A percentile compares a stretch with the other conserved stretches of the same genome.
These are phyloP conservation scores for Circaetus gallicus DNA, from an alignment of 2,113 vertebrate species.

Conservation along the genomic window DNA sequence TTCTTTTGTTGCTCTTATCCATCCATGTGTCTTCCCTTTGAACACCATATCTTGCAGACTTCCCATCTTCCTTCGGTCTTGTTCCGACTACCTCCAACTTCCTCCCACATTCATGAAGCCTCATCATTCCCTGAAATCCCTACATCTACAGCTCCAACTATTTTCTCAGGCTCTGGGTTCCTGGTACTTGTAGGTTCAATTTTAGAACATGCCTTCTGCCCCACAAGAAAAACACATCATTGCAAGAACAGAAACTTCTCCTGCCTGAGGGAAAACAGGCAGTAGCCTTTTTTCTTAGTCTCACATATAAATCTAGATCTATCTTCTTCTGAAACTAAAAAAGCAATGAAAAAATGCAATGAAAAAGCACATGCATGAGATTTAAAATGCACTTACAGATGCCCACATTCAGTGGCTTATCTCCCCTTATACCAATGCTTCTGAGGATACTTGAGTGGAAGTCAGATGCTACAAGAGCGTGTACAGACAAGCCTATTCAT, in stretches of 20 bases:
- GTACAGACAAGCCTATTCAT: background rate
- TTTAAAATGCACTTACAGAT: background rate
- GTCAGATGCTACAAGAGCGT: background rate
- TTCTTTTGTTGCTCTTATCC: background rate
- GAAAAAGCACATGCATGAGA: background rate
- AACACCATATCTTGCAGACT: background rate
- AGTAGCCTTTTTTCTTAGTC: background rate
- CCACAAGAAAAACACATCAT: background rate
- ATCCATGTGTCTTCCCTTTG: background rate
- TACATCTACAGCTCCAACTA: background rate
- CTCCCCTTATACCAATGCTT: background rate
- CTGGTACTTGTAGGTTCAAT: background rate
- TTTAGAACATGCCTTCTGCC: background rate
- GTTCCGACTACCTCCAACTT: background rate
- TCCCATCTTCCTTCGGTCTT: background rate
- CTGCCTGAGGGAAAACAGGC: background rate
- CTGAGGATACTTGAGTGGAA: background rate
- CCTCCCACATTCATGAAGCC: background rate
- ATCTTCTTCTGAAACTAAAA: background rate
- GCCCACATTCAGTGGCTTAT: background rate
- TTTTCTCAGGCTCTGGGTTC: background rate
- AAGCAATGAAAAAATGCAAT: background rate
- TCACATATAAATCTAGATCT: background rate
- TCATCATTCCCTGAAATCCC: background rate
- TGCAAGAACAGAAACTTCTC: background rate